These are phyloP conservation scores for Alsophila aescularia DNA, from an alignment of 2,888 invertebrate species.

Conservation along the genomic window DNA sequence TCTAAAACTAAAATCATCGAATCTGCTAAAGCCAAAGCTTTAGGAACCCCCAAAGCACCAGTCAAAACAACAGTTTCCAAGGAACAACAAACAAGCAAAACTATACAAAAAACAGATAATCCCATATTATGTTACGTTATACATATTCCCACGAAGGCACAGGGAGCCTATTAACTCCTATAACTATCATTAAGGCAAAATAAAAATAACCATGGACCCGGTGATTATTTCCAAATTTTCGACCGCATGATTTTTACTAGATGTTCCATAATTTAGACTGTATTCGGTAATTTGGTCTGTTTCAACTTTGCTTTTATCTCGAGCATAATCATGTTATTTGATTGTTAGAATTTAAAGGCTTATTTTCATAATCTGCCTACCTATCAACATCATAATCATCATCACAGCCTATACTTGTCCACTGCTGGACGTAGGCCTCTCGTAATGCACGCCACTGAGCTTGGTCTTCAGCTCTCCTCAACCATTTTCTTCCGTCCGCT, in stretches of 20 bases:
- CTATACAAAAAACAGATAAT: slow-evolving; percentile 21
- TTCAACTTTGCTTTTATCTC: slow-evolving; percentile 16
- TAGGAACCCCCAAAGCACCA: slow-evolving; percentile 12
- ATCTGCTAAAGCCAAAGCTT: neutral
- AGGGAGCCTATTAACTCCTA: slow-evolving; percentile 69
- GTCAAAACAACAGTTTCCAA: slow-evolving; percentile 26
- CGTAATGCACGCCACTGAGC: too few relatives aligned
- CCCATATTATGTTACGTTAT: slow-evolving; percentile 29
- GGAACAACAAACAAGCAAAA: slow-evolving; percentile 9
- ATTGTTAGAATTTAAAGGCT: neutral
- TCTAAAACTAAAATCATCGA: neutral
- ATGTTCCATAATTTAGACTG: slow-evolving; percentile 38
- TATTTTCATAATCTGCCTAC: too few relatives aligned
- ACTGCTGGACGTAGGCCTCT: too few relatives aligned
- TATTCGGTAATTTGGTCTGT: slow-evolving; percentile 35
- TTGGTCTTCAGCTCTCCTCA: too few relatives aligned
- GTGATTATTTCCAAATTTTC: slow-evolving; percentile 69
- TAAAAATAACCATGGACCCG: slow-evolving; percentile 62
- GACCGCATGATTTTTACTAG: slow-evolving; percentile 67
- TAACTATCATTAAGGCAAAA: slow-evolving; percentile 75
- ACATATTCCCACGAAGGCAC: slow-evolving; percentile 67
- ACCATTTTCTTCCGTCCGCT: too few relatives aligned
- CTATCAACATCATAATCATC: too few relatives aligned
- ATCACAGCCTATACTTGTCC: too few relatives aligned
- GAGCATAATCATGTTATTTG: neutral